Evolutionary conservation across 37 sponge, comb jelly and placozoan species (phyloP), one percentile per base, ranked within the genome.

Genomic region (Cliona cf. orientalis): DNA sequence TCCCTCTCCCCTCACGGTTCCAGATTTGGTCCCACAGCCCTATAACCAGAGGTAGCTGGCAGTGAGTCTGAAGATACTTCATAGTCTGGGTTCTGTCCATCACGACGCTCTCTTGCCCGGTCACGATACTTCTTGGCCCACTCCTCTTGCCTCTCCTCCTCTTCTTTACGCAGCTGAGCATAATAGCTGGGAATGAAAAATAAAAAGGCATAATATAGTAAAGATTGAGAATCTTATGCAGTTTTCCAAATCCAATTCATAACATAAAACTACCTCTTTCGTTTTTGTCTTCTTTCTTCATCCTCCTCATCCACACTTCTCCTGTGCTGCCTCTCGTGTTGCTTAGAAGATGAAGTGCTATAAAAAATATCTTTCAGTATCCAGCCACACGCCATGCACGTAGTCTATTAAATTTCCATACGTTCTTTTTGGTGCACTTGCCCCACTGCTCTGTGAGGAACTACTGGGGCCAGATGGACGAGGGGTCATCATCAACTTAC

Each of bases 401-500:
- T n/a, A n/a, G n/a, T n/a, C n/a, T n/a, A n/a, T n/a, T n/a, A n/a
- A 19, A 49, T 49, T 49, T 19, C 9, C 53, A 14, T 49, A 49
- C 53, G 53, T 19, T 49, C 14, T 9, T 49, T 49, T 74, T 53
- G 6, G 42, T 59, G 58, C 33, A 53, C 21, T 76, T 2, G 25
- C 0, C 76, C 75, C 5, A 58, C 25, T 4, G 76, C 41, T 29
- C 49, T 57, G 12, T 79, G 71, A 31, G 81, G 41, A 2, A 66
- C 39, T 3, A 87, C 64, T 17, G 86, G 46, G 4, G 74, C 67
- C 2, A 79, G 82, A 2, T 90, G 72, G 82, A 2, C 92, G 72
- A 22, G 99, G 99, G 21, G 99, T 99, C 89, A 87, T 92, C 71
- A 99, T 57, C 39, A 99, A 67, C 65, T 79, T 80, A 33, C 99